These are phyloP conservation scores for Drosophila rufa DNA, from an alignment of 1,140 invertebrate genomes.

Conservation along the genomic window DNA sequence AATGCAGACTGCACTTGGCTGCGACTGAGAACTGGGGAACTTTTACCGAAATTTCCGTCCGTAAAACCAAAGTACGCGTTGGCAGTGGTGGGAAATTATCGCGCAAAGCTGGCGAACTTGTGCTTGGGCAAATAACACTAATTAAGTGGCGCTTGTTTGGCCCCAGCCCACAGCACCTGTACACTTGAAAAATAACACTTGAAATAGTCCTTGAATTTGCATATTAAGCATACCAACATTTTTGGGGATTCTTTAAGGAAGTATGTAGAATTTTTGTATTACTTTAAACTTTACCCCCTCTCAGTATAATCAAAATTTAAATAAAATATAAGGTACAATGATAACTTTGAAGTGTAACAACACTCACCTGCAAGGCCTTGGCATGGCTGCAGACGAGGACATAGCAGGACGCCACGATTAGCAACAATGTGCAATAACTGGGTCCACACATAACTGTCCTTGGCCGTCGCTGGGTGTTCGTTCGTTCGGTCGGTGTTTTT, in stretches of 20 bases:
- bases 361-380: constrained; percentile 70
- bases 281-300: no score
- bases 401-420: constrained; percentile 72
- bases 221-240: background rate
- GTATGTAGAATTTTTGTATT: background rate
- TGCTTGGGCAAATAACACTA: constrained; percentile 66
- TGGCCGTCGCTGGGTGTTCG: background rate
- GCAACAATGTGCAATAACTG: constrained; percentile 73
- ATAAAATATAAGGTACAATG: background rate
- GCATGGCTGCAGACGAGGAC: constrained; percentile 64
- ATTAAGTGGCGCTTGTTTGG: constrained; percentile 66
- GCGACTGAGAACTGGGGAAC: background rate
- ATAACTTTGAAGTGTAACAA: background rate
- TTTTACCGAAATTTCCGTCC: constrained; percentile 22
- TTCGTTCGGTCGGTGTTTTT: background rate
- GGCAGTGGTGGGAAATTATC: constrained; percentile 34
- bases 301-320: no score
- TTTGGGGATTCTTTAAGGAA: no score
- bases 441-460: constrained; percentile 68
- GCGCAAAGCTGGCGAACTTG: constrained; percentile 29
- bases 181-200: background rate
- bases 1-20: constrained; percentile 4
- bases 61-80: constrained; percentile 15
- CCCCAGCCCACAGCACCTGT: background rate
- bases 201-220: background rate